phyloP scores from a whole-genome alignment of 2,888 invertebrate species.

The Epinotia nisella region DNA sequence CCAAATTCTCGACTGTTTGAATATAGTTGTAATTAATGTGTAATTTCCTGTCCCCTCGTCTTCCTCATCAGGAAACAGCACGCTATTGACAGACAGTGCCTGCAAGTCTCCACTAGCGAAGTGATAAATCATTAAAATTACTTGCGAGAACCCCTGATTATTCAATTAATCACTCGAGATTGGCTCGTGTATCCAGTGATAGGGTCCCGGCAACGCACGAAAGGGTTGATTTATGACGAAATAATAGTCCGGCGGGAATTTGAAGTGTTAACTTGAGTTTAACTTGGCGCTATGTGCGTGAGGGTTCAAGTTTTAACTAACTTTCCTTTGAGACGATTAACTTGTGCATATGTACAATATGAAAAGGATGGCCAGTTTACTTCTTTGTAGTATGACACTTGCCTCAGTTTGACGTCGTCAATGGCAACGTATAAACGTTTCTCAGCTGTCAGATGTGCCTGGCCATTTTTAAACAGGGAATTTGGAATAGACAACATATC shows the following conservation, averaged over 20 bases:
- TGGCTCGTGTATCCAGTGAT: constrained; percentile 69
- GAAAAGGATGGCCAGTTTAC: not conserved
- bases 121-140: constrained; percentile 80
- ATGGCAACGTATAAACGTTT: too few species aligned
- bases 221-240: constrained; percentile 81
- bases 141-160: constrained; percentile 72
- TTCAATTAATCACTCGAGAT: constrained; percentile 81
- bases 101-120: constrained; percentile 49
- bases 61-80: constrained; percentile 8
- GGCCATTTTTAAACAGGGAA: too few species aligned
- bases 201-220: constrained; percentile 63
- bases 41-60: not conserved
- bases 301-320: constrained; percentile 16
- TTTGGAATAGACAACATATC: too few species aligned
- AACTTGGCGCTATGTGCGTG: constrained; percentile 30
- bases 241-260: constrained; percentile 76
- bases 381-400: not conserved
- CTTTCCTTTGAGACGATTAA: constrained; percentile 20
- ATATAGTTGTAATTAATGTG: not conserved
- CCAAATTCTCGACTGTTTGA: not conserved
- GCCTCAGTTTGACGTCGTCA: not conserved
- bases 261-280: constrained; percentile 54
- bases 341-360: not conserved
- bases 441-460: too few species aligned
- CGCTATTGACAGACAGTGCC: constrained; percentile 2